Percentiles rank a stretch among this genome's conserved stretches.
Conservation (phyloP, 2,113 vertebrate genomes). For the Oncorhynchus nerka region DNA sequence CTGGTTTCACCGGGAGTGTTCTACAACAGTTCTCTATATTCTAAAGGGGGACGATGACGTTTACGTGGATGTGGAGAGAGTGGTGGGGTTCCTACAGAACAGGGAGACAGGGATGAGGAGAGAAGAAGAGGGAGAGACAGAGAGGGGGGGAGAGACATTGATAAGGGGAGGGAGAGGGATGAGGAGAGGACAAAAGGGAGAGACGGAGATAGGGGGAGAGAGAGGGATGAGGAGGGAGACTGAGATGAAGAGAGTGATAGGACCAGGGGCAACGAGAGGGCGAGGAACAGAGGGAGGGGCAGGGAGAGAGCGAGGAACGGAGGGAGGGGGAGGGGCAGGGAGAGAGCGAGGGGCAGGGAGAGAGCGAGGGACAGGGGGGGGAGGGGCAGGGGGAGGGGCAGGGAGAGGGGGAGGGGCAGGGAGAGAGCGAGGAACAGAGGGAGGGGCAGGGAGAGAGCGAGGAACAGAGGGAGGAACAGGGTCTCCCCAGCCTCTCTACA, state of each 20-base stretch:
- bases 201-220: neutral
- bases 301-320: too few species aligned
- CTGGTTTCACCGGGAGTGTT: conserved; percentile 24
- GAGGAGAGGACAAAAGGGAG: neutral
- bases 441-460: too few species aligned
- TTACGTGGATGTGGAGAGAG: conserved; percentile 28
- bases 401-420: too few species aligned
- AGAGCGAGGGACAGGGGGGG: too few species aligned
- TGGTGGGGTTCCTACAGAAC: conserved; percentile 5
- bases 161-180: neutral
- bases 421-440: too few species aligned
- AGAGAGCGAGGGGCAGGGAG: too few species aligned
- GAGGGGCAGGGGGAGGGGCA: too few species aligned
- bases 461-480: too few species aligned
- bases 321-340: too few species aligned
- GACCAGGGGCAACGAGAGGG: neutral
- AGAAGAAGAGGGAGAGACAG: neutral
- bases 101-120: neutral
- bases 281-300: too few species aligned
- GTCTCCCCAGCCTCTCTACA: conserved; percentile 6
- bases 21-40: neutral
- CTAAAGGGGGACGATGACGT: conserved; percentile 36
- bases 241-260: neutral
- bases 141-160: neutral
- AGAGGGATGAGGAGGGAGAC: neutral